Percentiles rank a stretch among this genome's conserved stretches.
These are phyloP conservation scores for Bombyx mori DNA, from an alignment of 1,140 invertebrate species.

Conservation along the genomic window DNA sequence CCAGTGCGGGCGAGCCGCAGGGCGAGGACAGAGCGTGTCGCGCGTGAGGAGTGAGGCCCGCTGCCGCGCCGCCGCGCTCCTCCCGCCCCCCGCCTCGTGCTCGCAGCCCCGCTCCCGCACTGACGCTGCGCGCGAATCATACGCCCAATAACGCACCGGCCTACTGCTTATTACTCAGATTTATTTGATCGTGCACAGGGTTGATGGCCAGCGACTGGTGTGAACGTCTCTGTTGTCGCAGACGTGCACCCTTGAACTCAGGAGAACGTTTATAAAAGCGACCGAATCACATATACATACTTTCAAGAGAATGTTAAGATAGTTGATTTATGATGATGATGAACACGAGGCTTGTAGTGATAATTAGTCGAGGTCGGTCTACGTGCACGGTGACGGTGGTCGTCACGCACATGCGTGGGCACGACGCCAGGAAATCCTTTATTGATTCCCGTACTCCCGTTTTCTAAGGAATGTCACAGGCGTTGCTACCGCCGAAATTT, in stretches of 20 bases:
- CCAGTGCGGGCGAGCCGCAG: conserved; percentile 28
- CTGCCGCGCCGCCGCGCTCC: conserved; percentile 26
- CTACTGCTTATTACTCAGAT: conserved; percentile 60
- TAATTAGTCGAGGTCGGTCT: neutral
- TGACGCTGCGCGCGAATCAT: conserved; percentile 66
- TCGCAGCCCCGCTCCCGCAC: conserved; percentile 37
- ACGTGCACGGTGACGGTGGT: conserved; percentile 8
- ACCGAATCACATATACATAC: too few species aligned
- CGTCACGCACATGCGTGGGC: conserved; percentile 68
- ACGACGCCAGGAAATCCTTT: conserved; percentile 68
- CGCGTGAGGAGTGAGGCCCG: conserved; percentile 29
- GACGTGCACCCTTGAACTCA: too few species aligned
- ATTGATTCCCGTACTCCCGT: conserved; percentile 66
- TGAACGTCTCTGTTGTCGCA: conserved; percentile 11
- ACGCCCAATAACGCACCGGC: conserved; percentile 63
- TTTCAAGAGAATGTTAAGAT: too few species aligned
- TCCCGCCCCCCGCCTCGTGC: conserved; percentile 11
- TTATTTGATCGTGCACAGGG: conserved; percentile 59
- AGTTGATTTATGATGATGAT: neutral
- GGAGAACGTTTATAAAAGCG: too few species aligned
- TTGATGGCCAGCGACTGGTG: conserved; percentile 31
- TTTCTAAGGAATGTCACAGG: conserved; percentile 65
- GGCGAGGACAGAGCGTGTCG: conserved; percentile 38
- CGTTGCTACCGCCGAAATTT: conserved; percentile 60
- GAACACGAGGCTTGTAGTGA: conserved; percentile 2